Evolutionary conservation across 2,113 vertebrate species (phyloP).

Genomic region (Thamnaconus septentrionalis): DNA sequence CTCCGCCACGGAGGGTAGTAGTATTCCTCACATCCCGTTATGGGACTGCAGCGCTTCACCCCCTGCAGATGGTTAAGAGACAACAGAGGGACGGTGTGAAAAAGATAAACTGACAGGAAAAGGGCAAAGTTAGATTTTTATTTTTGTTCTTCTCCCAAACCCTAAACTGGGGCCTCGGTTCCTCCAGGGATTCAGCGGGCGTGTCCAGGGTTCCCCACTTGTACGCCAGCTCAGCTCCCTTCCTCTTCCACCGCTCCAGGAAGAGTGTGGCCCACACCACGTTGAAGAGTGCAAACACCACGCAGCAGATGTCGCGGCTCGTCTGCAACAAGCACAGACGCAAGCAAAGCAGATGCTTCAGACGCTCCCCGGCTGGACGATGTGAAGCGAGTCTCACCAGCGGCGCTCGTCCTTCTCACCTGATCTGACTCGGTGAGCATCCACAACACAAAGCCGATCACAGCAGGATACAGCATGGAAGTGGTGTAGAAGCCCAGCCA

Average conservation of each 20-base stretch:
- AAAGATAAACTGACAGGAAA: neutral
- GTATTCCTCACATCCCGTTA: constrained; percentile 91
- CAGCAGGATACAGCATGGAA: constrained; percentile 93
- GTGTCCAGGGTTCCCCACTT: constrained; percentile 95
- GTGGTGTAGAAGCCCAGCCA: constrained; percentile 99
- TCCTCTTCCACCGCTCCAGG: constrained; percentile 95
- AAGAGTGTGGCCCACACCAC: constrained; percentile 96
- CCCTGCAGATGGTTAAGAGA: constrained; percentile 72
- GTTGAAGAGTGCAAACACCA: constrained; percentile 96
- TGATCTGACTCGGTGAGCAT: constrained; percentile 92
- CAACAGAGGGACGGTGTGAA: neutral
- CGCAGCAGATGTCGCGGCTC: constrained; percentile 94
- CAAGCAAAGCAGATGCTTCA: neutral
- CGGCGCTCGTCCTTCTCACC: constrained; percentile 71
- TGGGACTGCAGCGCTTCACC: constrained; percentile 87
- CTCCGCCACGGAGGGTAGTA: constrained; percentile 95
- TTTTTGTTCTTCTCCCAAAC: constrained; percentile 68
- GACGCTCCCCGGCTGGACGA: neutral
- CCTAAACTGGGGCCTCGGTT: constrained; percentile 93
- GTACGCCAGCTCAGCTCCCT: constrained; percentile 92
- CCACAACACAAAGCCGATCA: constrained; percentile 93
- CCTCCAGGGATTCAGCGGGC: constrained; percentile 87
- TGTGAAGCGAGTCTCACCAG: neutral
- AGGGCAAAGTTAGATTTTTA: neutral
- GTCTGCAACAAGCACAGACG: constrained; percentile 74